These are phyloP conservation scores for Drosophila teissieri DNA, from an alignment of 1,140 invertebrate genomes.

Conservation along the genomic window DNA sequence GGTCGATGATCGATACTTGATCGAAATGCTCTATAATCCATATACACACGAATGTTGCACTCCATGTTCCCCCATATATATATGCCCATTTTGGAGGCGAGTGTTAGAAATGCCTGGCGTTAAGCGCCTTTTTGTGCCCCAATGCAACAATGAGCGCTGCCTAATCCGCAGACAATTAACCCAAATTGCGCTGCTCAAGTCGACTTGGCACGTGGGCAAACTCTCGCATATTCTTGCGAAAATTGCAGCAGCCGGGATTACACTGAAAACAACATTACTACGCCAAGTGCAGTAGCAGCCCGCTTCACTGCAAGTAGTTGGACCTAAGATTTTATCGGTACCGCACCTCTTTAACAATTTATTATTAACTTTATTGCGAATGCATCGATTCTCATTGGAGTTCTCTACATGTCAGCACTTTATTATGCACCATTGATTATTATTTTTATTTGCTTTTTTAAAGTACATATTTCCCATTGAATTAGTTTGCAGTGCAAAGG, in stretches of 20 bases:
- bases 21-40: conserved; percentile 29
- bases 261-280: conserved; percentile 8
- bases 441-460: neutral
- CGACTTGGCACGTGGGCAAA: conserved; percentile 67
- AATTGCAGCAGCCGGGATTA: conserved; percentile 28
- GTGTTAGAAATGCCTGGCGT: conserved; percentile 72
- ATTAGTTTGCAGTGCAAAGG: conserved; percentile 31
- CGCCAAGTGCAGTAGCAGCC: no score
- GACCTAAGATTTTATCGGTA: no score
- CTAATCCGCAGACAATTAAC: conserved; percentile 77
- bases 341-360: no score
- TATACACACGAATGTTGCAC: conserved; percentile 32
- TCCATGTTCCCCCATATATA: conserved; percentile 49
- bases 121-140: conserved; percentile 57
- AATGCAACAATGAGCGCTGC: conserved; percentile 58
- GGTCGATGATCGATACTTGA: neutral
- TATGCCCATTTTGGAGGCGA: conserved; percentile 33
- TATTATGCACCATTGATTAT: neutral
- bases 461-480: neutral
- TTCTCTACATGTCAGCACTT: no score
- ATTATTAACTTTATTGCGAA: no score
- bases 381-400: no score
- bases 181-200: conserved; percentile 61
- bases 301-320: no score
- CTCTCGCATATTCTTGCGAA: conserved; percentile 63